Evolutionary conservation across 2,113 vertebrate genomes (phyloP).

Genomic region (Cottus gobio): DNA sequence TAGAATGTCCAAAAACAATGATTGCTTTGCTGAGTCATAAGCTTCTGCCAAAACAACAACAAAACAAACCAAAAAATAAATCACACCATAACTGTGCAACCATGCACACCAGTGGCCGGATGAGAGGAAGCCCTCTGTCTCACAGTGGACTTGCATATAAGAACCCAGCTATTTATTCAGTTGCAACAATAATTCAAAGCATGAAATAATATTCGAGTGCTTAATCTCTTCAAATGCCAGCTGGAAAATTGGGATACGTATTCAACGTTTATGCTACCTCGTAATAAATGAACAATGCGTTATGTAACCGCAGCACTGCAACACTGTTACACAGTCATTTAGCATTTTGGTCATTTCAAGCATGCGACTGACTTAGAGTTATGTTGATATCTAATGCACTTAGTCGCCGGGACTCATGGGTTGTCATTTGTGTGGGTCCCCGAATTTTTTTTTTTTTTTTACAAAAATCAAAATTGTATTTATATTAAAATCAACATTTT

Average conservation of each 20-base stretch:
- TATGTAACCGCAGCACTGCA: slow-evolving; percentile 35
- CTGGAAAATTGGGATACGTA: slow-evolving; percentile 11
- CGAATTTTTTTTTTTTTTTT: neutral
- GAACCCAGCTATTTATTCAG: slow-evolving; percentile 30
- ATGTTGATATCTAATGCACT: no score
- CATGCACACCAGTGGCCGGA: slow-evolving; percentile 1
- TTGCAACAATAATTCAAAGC: slow-evolving; percentile 14
- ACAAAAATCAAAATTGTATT: neutral
- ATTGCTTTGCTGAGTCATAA: slow-evolving; percentile 49
- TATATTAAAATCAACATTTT: neutral
- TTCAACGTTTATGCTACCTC: slow-evolving; percentile 35
- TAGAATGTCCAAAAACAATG: slow-evolving; percentile 23
- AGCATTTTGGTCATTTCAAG: slow-evolving; percentile 17
- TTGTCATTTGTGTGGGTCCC: neutral
- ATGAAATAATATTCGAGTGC: slow-evolving; percentile 20
- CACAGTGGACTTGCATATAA: slow-evolving; percentile 15
- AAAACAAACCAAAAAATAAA: slow-evolving; percentile 13
- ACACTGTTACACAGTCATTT: slow-evolving; percentile 30
- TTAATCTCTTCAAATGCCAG: slow-evolving; percentile 25
- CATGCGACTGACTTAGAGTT: neutral
- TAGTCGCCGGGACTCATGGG: no score
- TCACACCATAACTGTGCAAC: slow-evolving; percentile 3
- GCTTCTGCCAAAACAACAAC: slow-evolving; percentile 49
- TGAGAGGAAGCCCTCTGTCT: slow-evolving; percentile 12
- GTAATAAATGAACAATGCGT: slow-evolving; percentile 8